These are phyloP conservation scores for Harlomillsia oculata DNA, from an alignment of 1,140 invertebrate species.

Conservation along the genomic window DNA sequence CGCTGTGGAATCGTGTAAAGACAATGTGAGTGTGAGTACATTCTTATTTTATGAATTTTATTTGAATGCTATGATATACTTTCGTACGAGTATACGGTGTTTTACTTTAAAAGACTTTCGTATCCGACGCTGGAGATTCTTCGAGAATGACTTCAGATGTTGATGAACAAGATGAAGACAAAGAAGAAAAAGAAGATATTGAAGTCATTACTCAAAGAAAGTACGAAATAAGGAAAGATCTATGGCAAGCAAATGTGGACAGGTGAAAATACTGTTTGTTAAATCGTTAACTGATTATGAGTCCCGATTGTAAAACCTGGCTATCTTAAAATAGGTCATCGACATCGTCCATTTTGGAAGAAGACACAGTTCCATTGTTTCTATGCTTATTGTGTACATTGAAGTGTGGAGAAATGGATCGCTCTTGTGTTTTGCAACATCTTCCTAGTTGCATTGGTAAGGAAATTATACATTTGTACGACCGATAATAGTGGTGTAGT, in stretches of 20 bases:
- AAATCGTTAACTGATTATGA: no score
- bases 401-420: neutral
- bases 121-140: neutral
- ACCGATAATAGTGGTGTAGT: no score
- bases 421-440: constrained; percentile 13
- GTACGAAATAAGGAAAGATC: no score
- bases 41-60: constrained; percentile 2
- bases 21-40: neutral
- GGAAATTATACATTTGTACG: no score
- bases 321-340: no score
- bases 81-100: neutral
- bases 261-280: no score
- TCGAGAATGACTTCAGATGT: constrained; percentile 16
- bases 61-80: neutral
- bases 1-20: neutral
- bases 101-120: neutral
- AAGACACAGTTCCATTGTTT: constrained; percentile 24
- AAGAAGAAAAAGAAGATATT: no score
- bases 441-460: constrained; percentile 27
- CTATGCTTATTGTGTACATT: constrained; percentile 18
- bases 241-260: no score
- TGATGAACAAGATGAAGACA: no score
- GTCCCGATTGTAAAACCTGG: no score
- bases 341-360: no score
- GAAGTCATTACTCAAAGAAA: no score